Evolutionary conservation across 2,797 vertebrate genomes (phyloP).

Genomic region (Lacerta viridis): DNA sequence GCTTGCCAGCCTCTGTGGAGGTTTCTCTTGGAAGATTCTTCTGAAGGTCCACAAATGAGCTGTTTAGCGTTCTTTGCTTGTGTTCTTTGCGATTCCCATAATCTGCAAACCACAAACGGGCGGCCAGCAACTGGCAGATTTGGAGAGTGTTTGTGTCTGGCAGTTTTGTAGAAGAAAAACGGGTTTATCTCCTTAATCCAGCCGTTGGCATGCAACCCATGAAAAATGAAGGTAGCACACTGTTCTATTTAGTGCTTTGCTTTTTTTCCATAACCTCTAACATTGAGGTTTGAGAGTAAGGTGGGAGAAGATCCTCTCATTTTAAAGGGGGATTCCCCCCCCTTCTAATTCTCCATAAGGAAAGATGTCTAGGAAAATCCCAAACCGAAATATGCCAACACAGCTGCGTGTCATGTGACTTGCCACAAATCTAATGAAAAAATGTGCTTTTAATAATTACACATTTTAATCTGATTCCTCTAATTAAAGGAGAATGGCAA

Average conservation of each 20-base stretch:
- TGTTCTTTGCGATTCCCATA: constrained; percentile 53
- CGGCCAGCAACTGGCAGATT: constrained; percentile 56
- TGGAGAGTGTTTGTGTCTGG: constrained; percentile 36
- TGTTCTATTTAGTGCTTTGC: constrained; percentile 56
- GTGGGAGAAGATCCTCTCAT: constrained; percentile 60
- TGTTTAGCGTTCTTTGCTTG: constrained; percentile 47
- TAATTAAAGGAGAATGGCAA: constrained; percentile 37
- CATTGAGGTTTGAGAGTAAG: constrained; percentile 58
- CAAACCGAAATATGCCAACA: constrained; percentile 64
- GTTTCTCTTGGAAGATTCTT: constrained; percentile 61
- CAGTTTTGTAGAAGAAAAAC: constrained; percentile 59
- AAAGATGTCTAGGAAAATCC: constrained; percentile 50
- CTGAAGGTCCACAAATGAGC: constrained; percentile 47
- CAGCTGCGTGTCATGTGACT: constrained; percentile 61
- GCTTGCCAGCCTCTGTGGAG: not conserved
- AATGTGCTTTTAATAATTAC: constrained; percentile 37
- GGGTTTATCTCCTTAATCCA: constrained; percentile 65
- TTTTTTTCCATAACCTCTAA: constrained; percentile 52
- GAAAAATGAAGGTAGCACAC: constrained; percentile 56
- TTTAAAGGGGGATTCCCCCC: constrained; percentile 59
- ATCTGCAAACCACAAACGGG: constrained; percentile 65
- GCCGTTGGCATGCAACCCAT: constrained; percentile 52
- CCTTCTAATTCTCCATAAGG: constrained; percentile 51
- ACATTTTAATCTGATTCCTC: constrained; percentile 44
- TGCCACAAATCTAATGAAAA: constrained; percentile 55